Conservation (phyloP, 1,140 invertebrate species). For the Sitodiplosis mosellana region DNA sequence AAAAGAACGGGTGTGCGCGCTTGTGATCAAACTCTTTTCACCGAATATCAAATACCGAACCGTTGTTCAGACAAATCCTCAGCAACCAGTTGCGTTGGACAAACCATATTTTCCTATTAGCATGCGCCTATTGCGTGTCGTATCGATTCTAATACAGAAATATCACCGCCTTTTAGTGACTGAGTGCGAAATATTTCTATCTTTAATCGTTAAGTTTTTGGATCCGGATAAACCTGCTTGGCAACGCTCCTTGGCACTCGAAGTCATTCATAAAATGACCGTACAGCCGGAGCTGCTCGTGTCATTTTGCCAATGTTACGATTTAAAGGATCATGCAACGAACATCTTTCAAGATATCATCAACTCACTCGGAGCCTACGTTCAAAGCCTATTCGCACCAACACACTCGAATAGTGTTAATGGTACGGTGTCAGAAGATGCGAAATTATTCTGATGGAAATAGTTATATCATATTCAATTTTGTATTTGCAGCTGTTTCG, state of each 20-base stretch:
- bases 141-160: slow-evolving; percentile 81
- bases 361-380: slow-evolving; percentile 82
- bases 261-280: slow-evolving; percentile 88
- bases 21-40: slow-evolving; percentile 95
- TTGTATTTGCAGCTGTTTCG: not conserved
- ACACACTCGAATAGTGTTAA: slow-evolving; percentile 15
- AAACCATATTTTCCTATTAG: slow-evolving; percentile 95
- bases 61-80: slow-evolving; percentile 27
- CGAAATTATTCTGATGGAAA: not conserved
- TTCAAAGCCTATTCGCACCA: slow-evolving; percentile 68
- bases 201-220: slow-evolving; percentile 90
- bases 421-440: not conserved
- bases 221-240: slow-evolving; percentile 91
- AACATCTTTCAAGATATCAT: slow-evolving; percentile 92
- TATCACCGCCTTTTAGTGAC: slow-evolving; percentile 88
- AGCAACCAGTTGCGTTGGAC: slow-evolving; percentile 49
- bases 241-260: slow-evolving; percentile 85
- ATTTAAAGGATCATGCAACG: slow-evolving; percentile 80
- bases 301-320: slow-evolving; percentile 86
- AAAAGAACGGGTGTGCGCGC: slow-evolving; percentile 90
- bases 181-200: slow-evolving; percentile 97
- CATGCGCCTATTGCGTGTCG: slow-evolving; percentile 81
- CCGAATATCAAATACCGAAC: slow-evolving; percentile 85
- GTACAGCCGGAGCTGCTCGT: slow-evolving; percentile 72
- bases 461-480: not conserved